A percentile compares a stretch with the other conserved stretches of the same genome.
Conservation (phyloP, 2,888 invertebrate species). For the Epistrophe eligans region DNA sequence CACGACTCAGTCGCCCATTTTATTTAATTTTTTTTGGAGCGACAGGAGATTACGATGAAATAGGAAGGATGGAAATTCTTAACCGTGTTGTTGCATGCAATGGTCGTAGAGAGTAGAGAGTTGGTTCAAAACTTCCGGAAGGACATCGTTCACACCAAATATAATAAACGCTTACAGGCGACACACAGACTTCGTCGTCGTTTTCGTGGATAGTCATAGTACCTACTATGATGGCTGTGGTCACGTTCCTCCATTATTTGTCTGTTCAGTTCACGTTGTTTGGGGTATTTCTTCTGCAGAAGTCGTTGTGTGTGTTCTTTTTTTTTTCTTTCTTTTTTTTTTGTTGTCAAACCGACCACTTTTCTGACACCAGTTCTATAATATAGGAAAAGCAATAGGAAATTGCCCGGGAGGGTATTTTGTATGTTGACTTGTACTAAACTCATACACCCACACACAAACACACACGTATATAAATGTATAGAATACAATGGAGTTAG, state of each 20-base stretch:
- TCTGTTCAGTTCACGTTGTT: constrained; percentile 72
- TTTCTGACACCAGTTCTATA: constrained; percentile 39
- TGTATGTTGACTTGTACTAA: constrained; percentile 20
- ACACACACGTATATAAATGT: neutral
- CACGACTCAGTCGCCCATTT: no score
- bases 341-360: constrained; percentile 40
- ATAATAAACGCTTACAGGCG: constrained; percentile 64
- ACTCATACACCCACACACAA: neutral
- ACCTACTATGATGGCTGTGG: constrained; percentile 47
- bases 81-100: neutral
- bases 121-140: constrained; percentile 54
- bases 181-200: constrained; percentile 32
- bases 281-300: constrained; percentile 16
- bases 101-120: neutral
- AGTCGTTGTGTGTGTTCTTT: constrained; percentile 39
- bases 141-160: constrained; percentile 72
- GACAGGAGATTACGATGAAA: neutral
- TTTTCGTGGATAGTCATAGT: constrained; percentile 1
- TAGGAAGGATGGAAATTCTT: constrained; percentile 5
- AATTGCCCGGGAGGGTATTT: constrained; percentile 49
- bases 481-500: neutral
- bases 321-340: constrained; percentile 12
- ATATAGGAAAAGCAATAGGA: constrained; percentile 47
- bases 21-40: neutral
- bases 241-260: constrained; percentile 72